Percentiles rank a stretch among this genome's conserved stretches.
phyloP scores from a whole-genome alignment of 2,797 vertebrate genomes.

The Hemibagrus guttatus region DNA sequence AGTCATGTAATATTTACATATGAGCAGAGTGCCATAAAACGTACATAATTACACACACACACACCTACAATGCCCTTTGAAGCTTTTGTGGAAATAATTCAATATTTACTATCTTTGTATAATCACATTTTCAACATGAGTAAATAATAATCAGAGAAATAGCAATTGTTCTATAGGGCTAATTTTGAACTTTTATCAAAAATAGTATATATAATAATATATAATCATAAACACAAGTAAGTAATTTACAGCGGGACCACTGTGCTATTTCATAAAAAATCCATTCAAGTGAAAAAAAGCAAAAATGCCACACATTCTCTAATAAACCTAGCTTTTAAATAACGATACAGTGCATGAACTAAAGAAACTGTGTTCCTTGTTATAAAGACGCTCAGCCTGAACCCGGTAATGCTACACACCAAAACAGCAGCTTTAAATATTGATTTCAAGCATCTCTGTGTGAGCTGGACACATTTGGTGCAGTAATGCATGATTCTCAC shows the following conservation, averaged over 20 bases:
- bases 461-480: constrained; percentile 27
- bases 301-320: neutral
- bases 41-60: neutral
- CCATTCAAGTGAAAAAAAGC: neutral
- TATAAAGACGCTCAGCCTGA: neutral
- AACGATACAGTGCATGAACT: neutral
- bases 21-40: neutral
- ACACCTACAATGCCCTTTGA: neutral
- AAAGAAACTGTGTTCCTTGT: neutral
- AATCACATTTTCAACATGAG: neutral
- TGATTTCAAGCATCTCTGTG: constrained; percentile 36
- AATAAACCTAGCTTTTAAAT: neutral
- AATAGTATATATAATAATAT: neutral
- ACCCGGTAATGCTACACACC: neutral
- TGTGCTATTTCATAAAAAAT: neutral
- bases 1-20: neutral
- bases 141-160: neutral
- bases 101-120: neutral
- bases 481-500: constrained; percentile 29
- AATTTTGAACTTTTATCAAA: neutral
- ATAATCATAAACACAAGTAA: constrained; percentile 10
- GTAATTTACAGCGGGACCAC: neutral
- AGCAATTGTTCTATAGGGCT: constrained; percentile 5
- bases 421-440: constrained; percentile 9
- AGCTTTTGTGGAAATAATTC: neutral